phyloP scores from a whole-genome alignment of 2,888 invertebrate genomes.

The Drosophila sordidula region DNA sequence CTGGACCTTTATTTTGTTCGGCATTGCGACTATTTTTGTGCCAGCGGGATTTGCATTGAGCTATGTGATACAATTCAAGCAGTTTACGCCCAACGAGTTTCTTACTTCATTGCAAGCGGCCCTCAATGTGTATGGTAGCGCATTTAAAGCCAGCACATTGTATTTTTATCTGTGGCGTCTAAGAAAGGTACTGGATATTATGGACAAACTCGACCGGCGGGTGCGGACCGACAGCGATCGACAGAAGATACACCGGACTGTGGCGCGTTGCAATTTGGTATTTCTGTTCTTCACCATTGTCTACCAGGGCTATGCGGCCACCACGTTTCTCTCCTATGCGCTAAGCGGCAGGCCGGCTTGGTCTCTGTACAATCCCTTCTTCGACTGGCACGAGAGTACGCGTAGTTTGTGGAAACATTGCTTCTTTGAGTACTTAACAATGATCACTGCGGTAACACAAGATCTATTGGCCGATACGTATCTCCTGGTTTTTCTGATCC shows the following conservation, averaged over 20 bases:
- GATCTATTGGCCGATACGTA: conserved; percentile 58
- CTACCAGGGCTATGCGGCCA: conserved; percentile 42
- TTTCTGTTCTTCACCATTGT: conserved; percentile 50
- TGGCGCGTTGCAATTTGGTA: conserved; percentile 55
- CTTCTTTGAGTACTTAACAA: conserved; percentile 43
- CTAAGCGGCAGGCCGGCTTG: conserved; percentile 57
- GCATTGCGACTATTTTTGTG: conserved; percentile 53
- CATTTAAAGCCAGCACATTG: conserved; percentile 50
- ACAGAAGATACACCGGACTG: conserved; percentile 44
- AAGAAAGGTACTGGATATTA: conserved; percentile 23
- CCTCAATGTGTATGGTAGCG: conserved; percentile 55
- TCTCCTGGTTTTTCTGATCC: conserved; percentile 49
- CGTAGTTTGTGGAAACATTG: conserved; percentile 49
- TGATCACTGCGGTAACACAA: conserved; percentile 56
- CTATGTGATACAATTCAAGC: conserved; percentile 53
- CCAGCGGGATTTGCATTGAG: conserved; percentile 62
- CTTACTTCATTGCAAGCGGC: conserved; percentile 65
- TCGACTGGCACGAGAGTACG: conserved; percentile 48
- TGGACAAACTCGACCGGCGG: conserved; percentile 53
- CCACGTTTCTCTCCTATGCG: conserved; percentile 52
- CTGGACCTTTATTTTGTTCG: conserved; percentile 45
- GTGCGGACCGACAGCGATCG: conserved; percentile 38
- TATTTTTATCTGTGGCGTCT: conserved; percentile 45
- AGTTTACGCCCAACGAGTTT: conserved; percentile 62
- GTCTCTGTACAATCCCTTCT: conserved; percentile 62